Conservation (phyloP, 2,888 invertebrate species). For the Andrena flavipes region DNA sequence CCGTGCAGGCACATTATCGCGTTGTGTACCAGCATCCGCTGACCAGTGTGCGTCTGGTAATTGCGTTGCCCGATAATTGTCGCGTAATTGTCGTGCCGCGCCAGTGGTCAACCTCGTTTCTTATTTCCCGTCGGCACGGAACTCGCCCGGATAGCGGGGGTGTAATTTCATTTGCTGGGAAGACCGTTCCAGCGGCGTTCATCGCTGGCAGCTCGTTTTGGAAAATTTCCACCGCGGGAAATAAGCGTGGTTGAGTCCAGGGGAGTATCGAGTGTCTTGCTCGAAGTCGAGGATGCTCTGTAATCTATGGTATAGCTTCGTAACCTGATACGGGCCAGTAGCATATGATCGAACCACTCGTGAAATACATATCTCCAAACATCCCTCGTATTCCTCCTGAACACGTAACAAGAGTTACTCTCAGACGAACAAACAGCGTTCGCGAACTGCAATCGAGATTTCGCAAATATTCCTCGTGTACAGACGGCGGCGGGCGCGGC, state of each 20-base stretch:
- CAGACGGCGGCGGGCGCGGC: conserved; percentile 5
- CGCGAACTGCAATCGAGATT: conserved; percentile 35
- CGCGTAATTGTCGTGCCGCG: conserved; percentile 28
- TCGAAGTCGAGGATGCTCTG: too few relatives aligned
- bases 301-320: too few relatives aligned
- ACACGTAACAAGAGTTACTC: not conserved
- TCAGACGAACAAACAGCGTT: not conserved
- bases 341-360: too few relatives aligned
- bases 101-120: not conserved
- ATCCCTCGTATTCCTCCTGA: too few relatives aligned
- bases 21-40: conserved; percentile 13
- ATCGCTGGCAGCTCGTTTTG: too few relatives aligned
- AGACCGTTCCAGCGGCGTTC: not conserved
- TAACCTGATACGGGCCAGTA: too few relatives aligned
- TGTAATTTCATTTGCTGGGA: not conserved
- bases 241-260: too few relatives aligned
- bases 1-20: not conserved
- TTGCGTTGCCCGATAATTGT: conserved; percentile 34
- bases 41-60: conserved; percentile 10
- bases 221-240: too few relatives aligned
- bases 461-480: conserved; percentile 39
- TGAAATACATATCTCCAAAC: too few relatives aligned
- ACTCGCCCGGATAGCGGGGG: not conserved
- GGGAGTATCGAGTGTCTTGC: too few relatives aligned
- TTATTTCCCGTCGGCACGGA: conserved; percentile 15